These are phyloP conservation scores for Meiosimyza platycephala DNA, from an alignment of 2,888 invertebrate genomes.

Conservation along the genomic window DNA sequence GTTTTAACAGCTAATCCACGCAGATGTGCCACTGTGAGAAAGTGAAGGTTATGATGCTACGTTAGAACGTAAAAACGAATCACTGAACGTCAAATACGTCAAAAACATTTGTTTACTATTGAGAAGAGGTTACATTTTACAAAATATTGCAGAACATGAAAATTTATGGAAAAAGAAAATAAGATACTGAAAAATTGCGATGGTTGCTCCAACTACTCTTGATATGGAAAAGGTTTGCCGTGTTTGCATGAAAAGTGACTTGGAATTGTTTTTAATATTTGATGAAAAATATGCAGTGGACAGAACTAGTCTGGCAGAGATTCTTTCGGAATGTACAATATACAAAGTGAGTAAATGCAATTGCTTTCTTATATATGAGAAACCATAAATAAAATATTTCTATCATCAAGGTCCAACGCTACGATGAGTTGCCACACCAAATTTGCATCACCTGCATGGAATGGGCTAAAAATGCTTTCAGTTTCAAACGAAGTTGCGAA, in stretches of 20 bases:
- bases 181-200: background rate
- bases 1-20: no score
- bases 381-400: background rate
- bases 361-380: no score
- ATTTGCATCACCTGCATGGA: constrained; percentile 62
- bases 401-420: constrained; percentile 62
- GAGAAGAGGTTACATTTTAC: no score
- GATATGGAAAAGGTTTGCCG: constrained; percentile 62
- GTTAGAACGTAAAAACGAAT: no score
- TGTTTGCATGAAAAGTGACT: constrained; percentile 58
- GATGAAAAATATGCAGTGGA: constrained; percentile 55
- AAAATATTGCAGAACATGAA: no score
- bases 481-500: constrained; percentile 63
- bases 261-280: constrained; percentile 57
- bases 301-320: constrained; percentile 54
- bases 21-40: no score
- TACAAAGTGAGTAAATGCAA: constrained; percentile 46
- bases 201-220: constrained; percentile 25
- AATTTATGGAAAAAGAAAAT: no score
- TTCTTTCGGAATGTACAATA: constrained; percentile 61
- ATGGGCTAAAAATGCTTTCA: constrained; percentile 58
- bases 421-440: constrained; percentile 64
- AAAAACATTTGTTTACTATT: no score
- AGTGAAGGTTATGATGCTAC: no score
- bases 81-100: no score